Evolutionary conservation across 2,113 vertebrate species (phyloP), one percentile per base, ranked within the genome.

Genomic region (Mastomys coucha): DNA sequence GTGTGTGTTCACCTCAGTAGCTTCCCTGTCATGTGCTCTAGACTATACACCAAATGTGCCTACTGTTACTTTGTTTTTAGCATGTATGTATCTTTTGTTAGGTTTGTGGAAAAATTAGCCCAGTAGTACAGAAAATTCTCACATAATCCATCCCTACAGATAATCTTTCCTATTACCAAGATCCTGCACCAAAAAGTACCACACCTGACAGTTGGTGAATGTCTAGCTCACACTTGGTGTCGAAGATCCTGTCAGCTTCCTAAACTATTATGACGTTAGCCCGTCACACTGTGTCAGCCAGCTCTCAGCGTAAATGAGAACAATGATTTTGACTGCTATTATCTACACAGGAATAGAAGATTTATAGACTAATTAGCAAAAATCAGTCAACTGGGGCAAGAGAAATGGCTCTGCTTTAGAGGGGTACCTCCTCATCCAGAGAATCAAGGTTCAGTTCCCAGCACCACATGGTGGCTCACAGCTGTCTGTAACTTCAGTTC

Each of bases 331-430:
- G 58, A 75, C 20, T 69, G 0, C n/a, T 92, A 82, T 26, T 92
- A 69, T 84, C 53, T 95, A 31, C 24, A 89, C 7, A 93, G 80
- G 88, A 92, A 80, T 93, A 77, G 1, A 95, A 39, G 10, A 75
- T 86, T 88, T 81, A 81, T 75, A 93, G 20, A 72, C 75, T 85
- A 80, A 82, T 90, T 92, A 60, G 24, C 11, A 85, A 89, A 58
- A 45, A 2, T 42, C 63, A 67, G 17, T 89, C 69, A 84, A 56
- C 87, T 77, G 36, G 53, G 36, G 36, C 78, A n/a, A 2, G 53
- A 81, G 11, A 58, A 10, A 81, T 81, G 51, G 33, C 53, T n/a
- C 53, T 26, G 36, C 80, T n/a, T 60, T 14, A 60, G 80, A 60
- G 22, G 3, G 16, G 2, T 39, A 60, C 22, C 22, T 82, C 39